These are phyloP conservation scores for Pyrgilauda ruficollis DNA, from an alignment of 2,113 vertebrate species.

Conservation along the genomic window DNA sequence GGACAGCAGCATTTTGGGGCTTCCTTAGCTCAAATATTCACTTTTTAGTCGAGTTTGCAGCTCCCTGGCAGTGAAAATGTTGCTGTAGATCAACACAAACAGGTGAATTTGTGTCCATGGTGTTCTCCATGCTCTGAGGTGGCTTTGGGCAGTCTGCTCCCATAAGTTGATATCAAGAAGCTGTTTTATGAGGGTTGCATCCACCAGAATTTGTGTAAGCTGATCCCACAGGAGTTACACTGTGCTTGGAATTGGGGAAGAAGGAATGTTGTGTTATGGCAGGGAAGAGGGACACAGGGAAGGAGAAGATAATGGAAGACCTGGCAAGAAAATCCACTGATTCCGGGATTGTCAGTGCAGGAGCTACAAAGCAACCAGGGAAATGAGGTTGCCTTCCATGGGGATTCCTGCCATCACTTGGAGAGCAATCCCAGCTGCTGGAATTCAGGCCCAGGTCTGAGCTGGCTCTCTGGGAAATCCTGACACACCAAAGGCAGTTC, in stretches of 20 bases:
- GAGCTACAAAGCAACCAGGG: neutral
- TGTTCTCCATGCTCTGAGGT: neutral
- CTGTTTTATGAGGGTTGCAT: neutral
- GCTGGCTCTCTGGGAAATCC: neutral
- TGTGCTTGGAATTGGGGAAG: neutral
- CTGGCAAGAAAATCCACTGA: neutral
- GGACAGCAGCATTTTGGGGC: neutral
- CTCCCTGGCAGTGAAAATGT: neutral
- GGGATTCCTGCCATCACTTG: neutral
- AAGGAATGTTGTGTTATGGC: neutral
- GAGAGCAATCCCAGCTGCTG: neutral
- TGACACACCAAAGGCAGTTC: neutral
- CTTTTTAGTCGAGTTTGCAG: neutral
- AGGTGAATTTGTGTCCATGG: neutral
- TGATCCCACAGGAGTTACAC: neutral
- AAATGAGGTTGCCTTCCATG: neutral
- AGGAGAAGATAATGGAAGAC: neutral
- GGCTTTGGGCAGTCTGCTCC: neutral
- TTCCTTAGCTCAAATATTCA: neutral
- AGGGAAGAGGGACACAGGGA: neutral
- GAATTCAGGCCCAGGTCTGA: neutral
- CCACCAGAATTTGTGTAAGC: rapidly evolving
- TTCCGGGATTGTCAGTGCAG: neutral
- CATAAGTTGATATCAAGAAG: neutral
- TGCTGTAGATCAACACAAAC: neutral